Percentiles rank a stretch among this genome's conserved stretches.
phyloP scores from a whole-genome alignment of 2,888 invertebrate species.

The Meiosimyza decipiens region DNA sequence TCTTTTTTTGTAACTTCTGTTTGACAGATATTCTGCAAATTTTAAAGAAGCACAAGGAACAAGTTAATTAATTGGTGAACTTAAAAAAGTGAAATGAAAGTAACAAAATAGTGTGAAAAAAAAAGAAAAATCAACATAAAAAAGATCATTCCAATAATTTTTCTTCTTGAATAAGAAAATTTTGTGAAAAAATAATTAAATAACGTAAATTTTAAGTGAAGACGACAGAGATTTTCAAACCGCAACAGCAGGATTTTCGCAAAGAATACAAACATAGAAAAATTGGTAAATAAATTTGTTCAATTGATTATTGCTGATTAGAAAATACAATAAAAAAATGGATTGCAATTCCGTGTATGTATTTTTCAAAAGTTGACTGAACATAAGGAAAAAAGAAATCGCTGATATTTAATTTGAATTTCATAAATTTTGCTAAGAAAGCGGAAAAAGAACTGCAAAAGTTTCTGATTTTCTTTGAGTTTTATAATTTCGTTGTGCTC shows the following conservation, averaged over 20 bases:
- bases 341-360: background rate
- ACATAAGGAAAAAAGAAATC: no score
- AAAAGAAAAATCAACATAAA: slow-evolving; percentile 5
- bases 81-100: slow-evolving; percentile 34
- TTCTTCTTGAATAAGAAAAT: slow-evolving; percentile 7
- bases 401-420: no score
- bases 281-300: slow-evolving; percentile 7
- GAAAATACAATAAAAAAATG: background rate
- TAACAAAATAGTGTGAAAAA: slow-evolving; percentile 26
- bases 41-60: slow-evolving; percentile 36
- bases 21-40: slow-evolving; percentile 15
- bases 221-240: slow-evolving; percentile 20
- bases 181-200: background rate
- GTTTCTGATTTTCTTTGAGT: no score
- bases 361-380: background rate
- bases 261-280: background rate
- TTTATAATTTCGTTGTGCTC: no score
- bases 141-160: slow-evolving; percentile 24
- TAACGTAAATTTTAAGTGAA: background rate
- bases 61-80: slow-evolving; percentile 32
- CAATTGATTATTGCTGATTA: background rate
- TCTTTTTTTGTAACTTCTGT: slow-evolving; percentile 1
- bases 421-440: no score
- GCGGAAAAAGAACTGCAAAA: no score
- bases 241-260: slow-evolving; percentile 5